Evolutionary conservation across 2,888 invertebrate species (phyloP).

Genomic region (Coelinius sp.): DNA sequence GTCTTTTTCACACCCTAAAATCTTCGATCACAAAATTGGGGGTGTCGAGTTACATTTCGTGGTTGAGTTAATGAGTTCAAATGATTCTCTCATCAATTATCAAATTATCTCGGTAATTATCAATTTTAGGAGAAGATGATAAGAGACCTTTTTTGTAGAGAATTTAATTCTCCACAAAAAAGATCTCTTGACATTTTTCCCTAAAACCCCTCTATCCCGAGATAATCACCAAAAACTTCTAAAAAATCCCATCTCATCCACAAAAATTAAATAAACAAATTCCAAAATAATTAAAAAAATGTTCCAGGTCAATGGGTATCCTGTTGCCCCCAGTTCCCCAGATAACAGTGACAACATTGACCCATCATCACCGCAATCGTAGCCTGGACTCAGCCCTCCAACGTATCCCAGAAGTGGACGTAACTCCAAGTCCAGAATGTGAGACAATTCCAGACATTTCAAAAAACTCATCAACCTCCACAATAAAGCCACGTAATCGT

Average conservation of each 20-base stretch:
- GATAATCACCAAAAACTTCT: no score
- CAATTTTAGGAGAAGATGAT: no score
- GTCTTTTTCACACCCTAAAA: background rate
- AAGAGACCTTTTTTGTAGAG: no score
- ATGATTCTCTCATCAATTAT: background rate
- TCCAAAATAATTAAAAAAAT: background rate
- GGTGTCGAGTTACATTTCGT: background rate
- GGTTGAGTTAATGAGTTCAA: background rate
- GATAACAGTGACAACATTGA: slow-evolving; percentile 71
- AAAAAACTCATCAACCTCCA: slow-evolving; percentile 47
- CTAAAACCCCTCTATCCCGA: no score
- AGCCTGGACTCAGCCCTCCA: slow-evolving; percentile 92
- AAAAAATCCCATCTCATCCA: no score
- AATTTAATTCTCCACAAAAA: no score
- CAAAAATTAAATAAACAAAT: background rate
- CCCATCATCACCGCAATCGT: slow-evolving; percentile 82
- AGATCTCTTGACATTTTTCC: no score
- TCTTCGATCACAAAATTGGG: background rate
- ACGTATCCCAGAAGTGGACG: slow-evolving; percentile 89
- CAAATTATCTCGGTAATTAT: no score
- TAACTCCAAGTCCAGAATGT: slow-evolving; percentile 77
- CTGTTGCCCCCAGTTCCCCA: slow-evolving; percentile 76
- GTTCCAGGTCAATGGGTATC: slow-evolving; percentile 78
- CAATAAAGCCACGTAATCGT: slow-evolving; percentile 68
- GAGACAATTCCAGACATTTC: slow-evolving; percentile 67